Evolutionary conservation across 2,888 invertebrate genomes (phyloP), one percentile per base, ranked within the genome.

Genomic region (Polylopha cassiicola): DNA sequence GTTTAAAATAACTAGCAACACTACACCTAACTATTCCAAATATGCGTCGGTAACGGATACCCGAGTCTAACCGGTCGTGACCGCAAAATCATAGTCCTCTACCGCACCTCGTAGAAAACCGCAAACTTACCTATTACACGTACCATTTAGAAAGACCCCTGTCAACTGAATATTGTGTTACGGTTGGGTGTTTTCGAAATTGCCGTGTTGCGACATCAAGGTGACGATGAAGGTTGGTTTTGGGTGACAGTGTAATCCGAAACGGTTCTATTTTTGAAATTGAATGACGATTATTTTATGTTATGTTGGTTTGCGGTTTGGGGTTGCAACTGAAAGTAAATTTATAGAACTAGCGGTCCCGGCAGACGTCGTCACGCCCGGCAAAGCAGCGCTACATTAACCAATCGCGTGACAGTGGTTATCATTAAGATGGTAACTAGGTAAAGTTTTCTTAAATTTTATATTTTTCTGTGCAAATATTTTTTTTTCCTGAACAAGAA

Each of bases 11-110:
- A 50, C 52, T 47, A 51, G 63, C 59, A 65, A 67, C 51, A 46
- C 53, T 51, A 67, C 55, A 63, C 68, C 54, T 38, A 69, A 66
- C 58, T 55, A 78, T 76, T 65, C 73, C 62, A 75, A 76, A 76
- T 69, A 78, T 76, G 78, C 59, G 51, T 72, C 63, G 52, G 56
- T 61, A 65, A 74, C 65, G 46, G 41, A 54, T 73, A 61, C 64
- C 69, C 47, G 47, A 39, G 48, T 57, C 61, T 65, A 73, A 74
- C 78, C 67, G 68, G 75, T 69, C 63, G 53, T 36, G 33, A 73
- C 78, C 78, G 50, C 78, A 72, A 53, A 46, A 51, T 62, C 62
- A 61, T 60, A 65, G 61, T 56, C 53, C 61, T 53, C 46, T 50
- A 63, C 62, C 65, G 50, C 61, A 60, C 54, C 53, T 49, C 48